These are phyloP conservation scores for Clarias batrachus DNA, from an alignment of 2,113 vertebrate species.

Conservation along the genomic window DNA sequence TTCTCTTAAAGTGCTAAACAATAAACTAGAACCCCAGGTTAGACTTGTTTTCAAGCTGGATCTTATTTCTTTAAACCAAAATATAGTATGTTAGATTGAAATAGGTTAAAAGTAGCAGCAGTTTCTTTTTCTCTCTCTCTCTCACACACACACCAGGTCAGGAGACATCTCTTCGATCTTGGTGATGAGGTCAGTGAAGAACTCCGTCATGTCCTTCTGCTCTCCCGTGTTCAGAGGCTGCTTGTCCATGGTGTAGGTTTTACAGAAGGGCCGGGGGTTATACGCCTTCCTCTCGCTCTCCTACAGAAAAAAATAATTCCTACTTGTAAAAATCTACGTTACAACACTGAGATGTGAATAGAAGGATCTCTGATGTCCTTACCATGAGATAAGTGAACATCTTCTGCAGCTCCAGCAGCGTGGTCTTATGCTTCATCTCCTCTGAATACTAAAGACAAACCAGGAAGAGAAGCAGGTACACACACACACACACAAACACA, in stretches of 20 bases:
- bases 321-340: conserved; percentile 13
- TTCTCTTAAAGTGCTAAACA: not conserved
- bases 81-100: not conserved
- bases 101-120: not conserved
- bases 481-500: too few relatives aligned
- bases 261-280: conserved; percentile 96
- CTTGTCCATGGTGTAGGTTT: conserved; percentile 99
- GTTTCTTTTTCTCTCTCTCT: not conserved
- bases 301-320: conserved; percentile 60
- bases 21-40: not conserved
- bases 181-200: conserved; percentile 98
- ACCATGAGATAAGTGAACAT: conserved; percentile 99
- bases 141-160: conserved; percentile 81
- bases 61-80: not conserved
- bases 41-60: not conserved
- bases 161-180: conserved; percentile 99
- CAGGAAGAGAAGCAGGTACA: not conserved
- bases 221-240: conserved; percentile 97
- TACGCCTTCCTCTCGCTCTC: conserved; percentile 98
- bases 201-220: conserved; percentile 99
- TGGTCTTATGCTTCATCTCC: conserved; percentile 99
- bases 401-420: conserved; percentile 95
- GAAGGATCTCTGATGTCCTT: conserved; percentile 43
- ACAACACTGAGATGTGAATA: not conserved
- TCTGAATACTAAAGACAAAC: conserved; percentile 84